A percentile compares a stretch with the other conserved stretches of the same genome.
Conservation (phyloP, 1,140 invertebrate species). For the Nomia melanderi region DNA sequence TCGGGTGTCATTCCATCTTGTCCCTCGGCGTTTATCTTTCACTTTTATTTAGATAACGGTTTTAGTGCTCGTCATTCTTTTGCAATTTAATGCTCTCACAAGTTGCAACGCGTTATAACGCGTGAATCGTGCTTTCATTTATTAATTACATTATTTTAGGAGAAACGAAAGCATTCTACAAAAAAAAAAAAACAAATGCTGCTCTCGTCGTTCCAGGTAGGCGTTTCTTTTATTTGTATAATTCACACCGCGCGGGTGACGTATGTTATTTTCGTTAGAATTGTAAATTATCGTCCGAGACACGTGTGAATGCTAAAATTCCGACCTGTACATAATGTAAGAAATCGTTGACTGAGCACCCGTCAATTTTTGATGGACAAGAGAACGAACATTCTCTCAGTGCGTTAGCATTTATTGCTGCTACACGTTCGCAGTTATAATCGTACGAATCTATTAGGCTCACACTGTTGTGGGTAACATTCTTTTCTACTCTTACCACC, state of each 20-base stretch:
- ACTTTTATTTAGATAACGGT: constrained; percentile 6
- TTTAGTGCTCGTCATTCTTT: background rate
- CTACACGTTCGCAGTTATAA: constrained; percentile 15
- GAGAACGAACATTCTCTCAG: constrained; percentile 1
- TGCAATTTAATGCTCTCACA: background rate
- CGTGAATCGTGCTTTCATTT: constrained; percentile 1
- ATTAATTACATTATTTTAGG: background rate
- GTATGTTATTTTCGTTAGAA: constrained; percentile 12
- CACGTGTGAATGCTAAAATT: constrained; percentile 18
- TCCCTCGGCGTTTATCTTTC: background rate
- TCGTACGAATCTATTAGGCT: background rate
- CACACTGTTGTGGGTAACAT: background rate
- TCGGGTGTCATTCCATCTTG: constrained; percentile 25
- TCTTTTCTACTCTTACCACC: background rate
- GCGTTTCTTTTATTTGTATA: background rate
- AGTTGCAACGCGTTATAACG: constrained; percentile 6
- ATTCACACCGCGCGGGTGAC: constrained; percentile 3
- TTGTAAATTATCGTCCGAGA: constrained; percentile 6
- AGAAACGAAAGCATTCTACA: background rate
- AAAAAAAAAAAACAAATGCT: background rate
- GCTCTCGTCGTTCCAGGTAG: background rate
- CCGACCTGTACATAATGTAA: constrained; percentile 59
- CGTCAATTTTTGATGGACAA: background rate
- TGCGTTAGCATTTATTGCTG: constrained; percentile 19
- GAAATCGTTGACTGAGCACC: constrained; percentile 41